These are phyloP conservation scores for Syngnathus rostellatus DNA, from an alignment of 2,797 vertebrate genomes.

Conservation along the genomic window DNA sequence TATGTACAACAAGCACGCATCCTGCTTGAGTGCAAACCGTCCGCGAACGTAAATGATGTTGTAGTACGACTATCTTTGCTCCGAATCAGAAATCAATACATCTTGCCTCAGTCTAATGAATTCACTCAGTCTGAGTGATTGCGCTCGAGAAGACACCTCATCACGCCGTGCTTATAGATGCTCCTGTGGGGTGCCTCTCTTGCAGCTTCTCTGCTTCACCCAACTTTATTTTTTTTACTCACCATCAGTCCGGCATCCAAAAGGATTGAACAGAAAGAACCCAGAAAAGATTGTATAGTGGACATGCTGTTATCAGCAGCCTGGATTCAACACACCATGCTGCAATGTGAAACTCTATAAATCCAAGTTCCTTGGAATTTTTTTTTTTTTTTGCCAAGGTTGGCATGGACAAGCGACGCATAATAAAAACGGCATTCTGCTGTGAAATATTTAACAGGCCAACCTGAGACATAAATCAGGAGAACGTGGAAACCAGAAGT, in stretches of 20 bases:
- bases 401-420: slow-evolving; percentile 90
- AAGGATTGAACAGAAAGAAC: not conserved
- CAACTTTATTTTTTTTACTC: not conserved
- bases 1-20: not conserved
- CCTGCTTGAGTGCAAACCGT: not conserved
- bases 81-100: slow-evolving; percentile 2
- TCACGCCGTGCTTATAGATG: not conserved
- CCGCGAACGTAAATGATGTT: not conserved
- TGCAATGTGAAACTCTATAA: slow-evolving; percentile 66
- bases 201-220: not conserved
- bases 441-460: not conserved
- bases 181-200: not conserved
- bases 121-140: not conserved
- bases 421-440: slow-evolving; percentile 65
- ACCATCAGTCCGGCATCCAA: not conserved
- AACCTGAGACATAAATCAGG: not conserved
- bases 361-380: slow-evolving; percentile 95
- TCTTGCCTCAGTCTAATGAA: slow-evolving; percentile 1
- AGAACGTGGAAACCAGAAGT: not conserved
- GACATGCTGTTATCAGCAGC: slow-evolving; percentile 36
- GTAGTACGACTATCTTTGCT: not conserved
- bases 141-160: not conserved
- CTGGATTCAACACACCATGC: slow-evolving; percentile 82
- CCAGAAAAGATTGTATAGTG: not conserved
- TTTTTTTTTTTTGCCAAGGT: slow-evolving; percentile 87